These are phyloP conservation scores for Cherax destructor DNA, from an alignment of 1,140 invertebrate genomes.

Conservation along the genomic window DNA sequence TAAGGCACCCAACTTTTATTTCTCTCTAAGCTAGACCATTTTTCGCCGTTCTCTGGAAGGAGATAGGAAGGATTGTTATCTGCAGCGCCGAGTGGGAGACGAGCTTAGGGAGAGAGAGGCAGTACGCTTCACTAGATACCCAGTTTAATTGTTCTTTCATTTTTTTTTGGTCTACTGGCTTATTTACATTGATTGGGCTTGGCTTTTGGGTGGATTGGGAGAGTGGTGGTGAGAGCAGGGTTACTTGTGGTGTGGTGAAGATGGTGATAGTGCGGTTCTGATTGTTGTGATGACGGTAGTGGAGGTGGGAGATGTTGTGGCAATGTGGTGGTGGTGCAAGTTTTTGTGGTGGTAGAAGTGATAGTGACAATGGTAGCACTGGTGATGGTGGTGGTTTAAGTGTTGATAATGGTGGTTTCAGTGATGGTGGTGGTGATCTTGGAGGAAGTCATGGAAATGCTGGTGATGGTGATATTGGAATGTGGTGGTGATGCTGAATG, in stretches of 20 bases:
- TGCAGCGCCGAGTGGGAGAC: not conserved
- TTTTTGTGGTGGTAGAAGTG: too few relatives aligned
- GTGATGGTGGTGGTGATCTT: too few relatives aligned
- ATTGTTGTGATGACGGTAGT: not conserved
- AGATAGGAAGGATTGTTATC: not conserved
- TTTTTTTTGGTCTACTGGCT: not conserved
- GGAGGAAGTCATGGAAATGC: too few relatives aligned
- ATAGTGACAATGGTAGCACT: too few relatives aligned
- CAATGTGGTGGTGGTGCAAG: too few relatives aligned
- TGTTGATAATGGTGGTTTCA: not conserved
- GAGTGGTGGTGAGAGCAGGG: too few relatives aligned
- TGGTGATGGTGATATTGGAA: too few relatives aligned
- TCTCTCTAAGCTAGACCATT: not conserved
- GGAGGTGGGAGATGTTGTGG: not conserved
- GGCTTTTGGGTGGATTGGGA: not conserved
- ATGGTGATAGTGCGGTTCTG: too few relatives aligned
- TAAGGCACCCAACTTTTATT: slow-evolving; percentile 27
- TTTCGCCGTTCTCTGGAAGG: not conserved
- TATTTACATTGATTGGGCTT: not conserved
- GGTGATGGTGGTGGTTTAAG: not conserved
- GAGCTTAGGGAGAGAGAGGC: not conserved
- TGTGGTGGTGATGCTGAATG: not conserved
- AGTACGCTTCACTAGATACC: slow-evolving; percentile 12
- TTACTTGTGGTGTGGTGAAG: not conserved
- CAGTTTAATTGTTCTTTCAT: slow-evolving; percentile 33